Base-by-base conservation (phyloP, 2,888 invertebrate species). In the Apodemia hepburni region DNA sequence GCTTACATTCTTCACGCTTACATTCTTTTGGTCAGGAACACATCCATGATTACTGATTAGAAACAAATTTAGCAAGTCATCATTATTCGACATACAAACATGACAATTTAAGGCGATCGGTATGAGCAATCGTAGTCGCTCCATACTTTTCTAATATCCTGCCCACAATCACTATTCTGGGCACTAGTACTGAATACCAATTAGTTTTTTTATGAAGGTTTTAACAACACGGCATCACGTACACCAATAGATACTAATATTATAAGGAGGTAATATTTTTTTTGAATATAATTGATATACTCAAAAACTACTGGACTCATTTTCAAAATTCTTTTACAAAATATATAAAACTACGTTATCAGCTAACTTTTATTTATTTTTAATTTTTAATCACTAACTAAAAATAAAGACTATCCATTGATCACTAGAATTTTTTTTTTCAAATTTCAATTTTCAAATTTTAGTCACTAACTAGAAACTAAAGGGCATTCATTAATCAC, bases 101-200 rank as follows among this genome's bases (percentile, higher is more conserved):
- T 77, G 82, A 80, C 81, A 79, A 69, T 72, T 73, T 72, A 71
- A 77, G 74, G 76, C 73, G 77, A 79, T 75, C 75, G 73, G 78
- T 80, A 77, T 80, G 76, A 80, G 75, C 78, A 81, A 81, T 79
- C 73, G 76, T 75, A 75, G 75, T 12, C 71, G 75, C 70, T 72
- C 74, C 74, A 73, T 75, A 74, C 76, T 78, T 73, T 78, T 82
- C 85, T 87, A 88, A 88, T 87, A 85, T 83, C 73, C 78, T 88
- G 88, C 87, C 89, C 87, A 87, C 88, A 88, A 89, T 84, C 78
- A 79, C 75, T 78, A 78, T 77, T 72, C 78, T 61, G 60, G 61
- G 59, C 54, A 59, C 70, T 71, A 66, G 69, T 61, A 60, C 69
- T 68, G 88, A 85, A 88, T 89, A 79, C 74, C 73, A 82, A 87